Conservation (phyloP, 2,888 invertebrate species). For the Dryomyza anilis region DNA sequence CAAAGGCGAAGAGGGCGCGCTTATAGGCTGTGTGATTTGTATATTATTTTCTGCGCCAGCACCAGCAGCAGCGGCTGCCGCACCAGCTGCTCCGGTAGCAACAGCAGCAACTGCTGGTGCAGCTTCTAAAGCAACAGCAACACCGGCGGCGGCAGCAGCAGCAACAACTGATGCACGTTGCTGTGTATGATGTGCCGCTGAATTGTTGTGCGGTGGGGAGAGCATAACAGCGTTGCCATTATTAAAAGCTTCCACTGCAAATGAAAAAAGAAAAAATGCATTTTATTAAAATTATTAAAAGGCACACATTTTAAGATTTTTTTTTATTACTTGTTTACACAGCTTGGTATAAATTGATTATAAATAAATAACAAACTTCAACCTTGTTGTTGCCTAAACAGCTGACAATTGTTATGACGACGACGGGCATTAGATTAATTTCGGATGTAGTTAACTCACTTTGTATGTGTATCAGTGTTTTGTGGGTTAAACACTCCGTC, state of each 20-base stretch:
- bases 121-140: too few species aligned
- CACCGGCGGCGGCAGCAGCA: slow-evolving; percentile 40
- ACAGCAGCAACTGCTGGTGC: slow-evolving; percentile 40
- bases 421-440: too few species aligned
- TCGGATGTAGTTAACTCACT: too few species aligned
- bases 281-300: not conserved
- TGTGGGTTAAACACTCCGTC: too few species aligned
- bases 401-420: too few species aligned
- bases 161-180: slow-evolving; percentile 36
- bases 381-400: too few species aligned
- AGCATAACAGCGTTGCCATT: slow-evolving; percentile 79
- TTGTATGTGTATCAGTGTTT: too few species aligned
- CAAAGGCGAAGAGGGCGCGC: slow-evolving; percentile 80
- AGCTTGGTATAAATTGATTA: too few species aligned
- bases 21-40: slow-evolving; percentile 80
- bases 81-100: slow-evolving; percentile 33
- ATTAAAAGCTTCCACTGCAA: slow-evolving; percentile 66
- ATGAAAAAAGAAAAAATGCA: not conserved
- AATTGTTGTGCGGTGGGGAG: slow-evolving; percentile 73
- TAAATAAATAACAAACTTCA: too few species aligned
- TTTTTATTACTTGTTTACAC: too few species aligned
- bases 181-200: slow-evolving; percentile 42
- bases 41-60: slow-evolving; percentile 53
- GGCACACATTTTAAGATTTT: too few species aligned
- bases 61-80: slow-evolving; percentile 9